These are phyloP conservation scores for Cochlearius cochlearius DNA, from an alignment of 2,113 vertebrate species.

Conservation along the genomic window DNA sequence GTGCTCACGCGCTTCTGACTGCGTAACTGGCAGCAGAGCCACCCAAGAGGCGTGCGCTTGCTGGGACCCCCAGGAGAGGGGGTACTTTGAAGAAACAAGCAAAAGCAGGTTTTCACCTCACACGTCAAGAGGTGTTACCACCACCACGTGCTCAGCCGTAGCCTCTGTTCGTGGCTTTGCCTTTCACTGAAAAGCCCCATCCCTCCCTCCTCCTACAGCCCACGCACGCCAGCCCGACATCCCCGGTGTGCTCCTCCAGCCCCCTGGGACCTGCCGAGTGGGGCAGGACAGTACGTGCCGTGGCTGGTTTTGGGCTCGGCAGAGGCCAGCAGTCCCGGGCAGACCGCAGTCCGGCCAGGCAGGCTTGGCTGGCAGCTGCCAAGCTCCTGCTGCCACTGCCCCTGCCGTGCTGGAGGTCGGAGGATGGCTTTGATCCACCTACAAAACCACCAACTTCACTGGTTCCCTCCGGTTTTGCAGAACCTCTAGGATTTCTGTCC, in stretches of 20 bases:
- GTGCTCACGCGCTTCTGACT: rapidly evolving
- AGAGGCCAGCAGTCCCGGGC: not conserved
- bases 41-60: rapidly evolving
- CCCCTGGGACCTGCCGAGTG: rapidly evolving
- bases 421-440: not conserved
- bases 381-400: not conserved
- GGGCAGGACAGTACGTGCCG: rapidly evolving
- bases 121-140: rapidly evolving
- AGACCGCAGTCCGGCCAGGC: too few species aligned
- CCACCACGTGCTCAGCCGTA: rapidly evolving
- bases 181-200: not conserved
- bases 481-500: not conserved
- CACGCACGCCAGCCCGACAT: not conserved
- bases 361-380: not conserved
- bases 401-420: not conserved
- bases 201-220: not conserved
- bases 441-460: not conserved
- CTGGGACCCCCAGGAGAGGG: not conserved
- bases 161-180: rapidly evolving
- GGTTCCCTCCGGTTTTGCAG: not conserved
- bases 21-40: not conserved
- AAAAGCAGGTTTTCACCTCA: not conserved
- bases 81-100: not conserved
- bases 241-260: rapidly evolving
- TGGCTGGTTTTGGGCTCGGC: rapidly evolving